phyloP scores from a whole-genome alignment of 2,113 vertebrate species.

The Ammospiza nelsoni region DNA sequence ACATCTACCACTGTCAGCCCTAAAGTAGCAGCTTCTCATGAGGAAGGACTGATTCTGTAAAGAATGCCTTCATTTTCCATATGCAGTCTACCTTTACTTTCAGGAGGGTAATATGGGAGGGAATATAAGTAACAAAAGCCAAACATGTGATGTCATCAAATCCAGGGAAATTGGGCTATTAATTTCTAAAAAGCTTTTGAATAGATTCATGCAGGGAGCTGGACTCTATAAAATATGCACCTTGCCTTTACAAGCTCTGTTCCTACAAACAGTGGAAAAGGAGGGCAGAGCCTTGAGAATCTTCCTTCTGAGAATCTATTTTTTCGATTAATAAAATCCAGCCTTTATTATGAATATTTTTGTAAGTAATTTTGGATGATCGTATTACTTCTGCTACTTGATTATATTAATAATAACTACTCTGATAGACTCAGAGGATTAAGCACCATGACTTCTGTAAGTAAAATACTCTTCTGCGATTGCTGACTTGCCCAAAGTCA shows the following conservation, averaged over 20 bases:
- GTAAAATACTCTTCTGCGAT: background rate
- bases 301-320: background rate
- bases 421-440: background rate
- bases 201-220: background rate
- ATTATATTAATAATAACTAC: background rate
- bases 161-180: background rate
- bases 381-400: background rate
- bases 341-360: background rate
- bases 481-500: background rate
- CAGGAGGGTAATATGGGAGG: background rate
- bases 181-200: background rate
- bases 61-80: background rate
- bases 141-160: background rate
- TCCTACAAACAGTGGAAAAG: background rate
- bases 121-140: background rate
- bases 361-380: background rate
- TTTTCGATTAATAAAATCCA: background rate
- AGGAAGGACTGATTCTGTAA: background rate
- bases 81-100: background rate
- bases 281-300: background rate
- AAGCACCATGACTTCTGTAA: background rate
- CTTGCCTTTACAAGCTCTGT: background rate
- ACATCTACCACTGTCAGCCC: background rate
- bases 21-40: background rate
- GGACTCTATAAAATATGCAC: background rate